These are phyloP conservation scores for Pherbina coryleti DNA, from an alignment of 2,888 invertebrate genomes.

Conservation along the genomic window DNA sequence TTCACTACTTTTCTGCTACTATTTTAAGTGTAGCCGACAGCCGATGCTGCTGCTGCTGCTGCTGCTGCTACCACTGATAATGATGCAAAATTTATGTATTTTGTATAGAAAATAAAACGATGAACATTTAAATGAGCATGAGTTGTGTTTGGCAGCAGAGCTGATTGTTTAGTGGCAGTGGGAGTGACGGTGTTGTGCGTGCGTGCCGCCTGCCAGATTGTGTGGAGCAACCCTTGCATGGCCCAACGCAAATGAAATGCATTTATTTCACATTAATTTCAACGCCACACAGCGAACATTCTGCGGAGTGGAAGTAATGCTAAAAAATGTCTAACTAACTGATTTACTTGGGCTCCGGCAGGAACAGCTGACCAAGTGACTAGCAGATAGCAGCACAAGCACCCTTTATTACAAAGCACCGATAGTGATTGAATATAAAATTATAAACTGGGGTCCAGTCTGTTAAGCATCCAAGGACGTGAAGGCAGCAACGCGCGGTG, in stretches of 20 bases:
- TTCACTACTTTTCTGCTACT: slow-evolving; percentile 7
- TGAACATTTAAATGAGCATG: slow-evolving; percentile 58
- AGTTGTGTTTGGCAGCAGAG: slow-evolving; percentile 36
- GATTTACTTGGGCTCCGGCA: not conserved
- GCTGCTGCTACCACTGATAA: slow-evolving; percentile 51
- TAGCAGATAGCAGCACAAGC: not conserved
- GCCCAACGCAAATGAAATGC: slow-evolving; percentile 3
- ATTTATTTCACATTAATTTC: slow-evolving; percentile 35
- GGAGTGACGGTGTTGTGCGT: not conserved
- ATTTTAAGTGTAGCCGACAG: not conserved
- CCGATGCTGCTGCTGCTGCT: slow-evolving; percentile 15
- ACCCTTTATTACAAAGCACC: not conserved
- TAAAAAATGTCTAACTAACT: not conserved
- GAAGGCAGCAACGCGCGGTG: not conserved
- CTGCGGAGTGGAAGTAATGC: not conserved
- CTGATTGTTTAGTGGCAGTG: not conserved
- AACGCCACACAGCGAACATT: not conserved
- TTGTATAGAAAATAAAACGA: slow-evolving; percentile 64
- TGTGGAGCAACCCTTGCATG: slow-evolving; percentile 1
- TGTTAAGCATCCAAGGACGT: not conserved
- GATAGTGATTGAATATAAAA: not conserved
- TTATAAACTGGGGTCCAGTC: not conserved
- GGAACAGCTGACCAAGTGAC: not conserved
- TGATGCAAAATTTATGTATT: slow-evolving; percentile 66
- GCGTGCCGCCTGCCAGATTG: not conserved